Conservation (phyloP, 2,113 vertebrate genomes). For the Anoplopoma fimbria region DNA sequence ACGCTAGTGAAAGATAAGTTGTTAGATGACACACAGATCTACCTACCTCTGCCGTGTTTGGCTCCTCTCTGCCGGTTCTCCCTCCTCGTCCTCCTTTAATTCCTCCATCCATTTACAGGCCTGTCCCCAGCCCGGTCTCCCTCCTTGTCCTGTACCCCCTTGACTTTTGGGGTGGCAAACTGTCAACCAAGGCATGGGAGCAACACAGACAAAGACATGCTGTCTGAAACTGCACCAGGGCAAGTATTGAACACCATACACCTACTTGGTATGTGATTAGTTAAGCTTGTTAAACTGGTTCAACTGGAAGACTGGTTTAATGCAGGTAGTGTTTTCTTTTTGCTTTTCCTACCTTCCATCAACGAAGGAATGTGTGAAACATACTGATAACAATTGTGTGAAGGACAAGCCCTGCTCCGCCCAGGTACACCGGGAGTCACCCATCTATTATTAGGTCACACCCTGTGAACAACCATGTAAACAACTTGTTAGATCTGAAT, state of each 20-base stretch:
- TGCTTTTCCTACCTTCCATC: slow-evolving; percentile 41
- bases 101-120: slow-evolving; percentile 45
- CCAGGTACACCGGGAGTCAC: neutral
- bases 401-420: slow-evolving; percentile 43
- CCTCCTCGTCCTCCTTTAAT: slow-evolving; percentile 17
- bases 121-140: neutral
- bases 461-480: neutral
- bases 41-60: slow-evolving; percentile 43
- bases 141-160: neutral
- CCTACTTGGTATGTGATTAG: neutral
- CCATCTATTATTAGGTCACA: neutral
- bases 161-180: slow-evolving; percentile 4
- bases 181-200: slow-evolving; percentile 53
- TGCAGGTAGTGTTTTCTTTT: slow-evolving; percentile 2
- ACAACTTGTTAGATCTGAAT: neutral
- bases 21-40: neutral
- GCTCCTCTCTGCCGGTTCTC: slow-evolving; percentile 2
- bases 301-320: slow-evolving; percentile 47
- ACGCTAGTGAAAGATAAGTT: slow-evolving; percentile 11
- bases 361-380: slow-evolving; percentile 49
- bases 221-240: neutral
- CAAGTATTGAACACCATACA: neutral
- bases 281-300: slow-evolving; percentile 68
- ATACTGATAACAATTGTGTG: slow-evolving; percentile 14
- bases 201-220: neutral